Evolutionary conservation across 2,113 vertebrate species (phyloP), one percentile per base, ranked within the genome.

Genomic region (Xiphorhynchus elegans): DNA sequence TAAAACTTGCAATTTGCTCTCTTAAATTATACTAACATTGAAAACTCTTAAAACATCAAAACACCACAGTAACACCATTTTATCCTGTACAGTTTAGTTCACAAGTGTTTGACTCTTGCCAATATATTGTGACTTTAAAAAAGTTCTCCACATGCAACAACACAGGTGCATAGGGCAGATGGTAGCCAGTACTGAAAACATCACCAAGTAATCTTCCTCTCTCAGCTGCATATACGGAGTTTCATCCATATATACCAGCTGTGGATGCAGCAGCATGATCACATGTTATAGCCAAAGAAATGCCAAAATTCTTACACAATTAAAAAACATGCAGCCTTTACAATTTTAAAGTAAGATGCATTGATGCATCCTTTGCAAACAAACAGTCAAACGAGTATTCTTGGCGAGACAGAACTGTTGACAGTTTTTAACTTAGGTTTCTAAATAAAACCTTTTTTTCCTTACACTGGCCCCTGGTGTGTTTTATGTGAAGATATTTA

Each of bases 401-500:
- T 40, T 53, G 60, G 64, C 8, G 25, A 78, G 49, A 58, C 37
- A 58, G 49, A 90, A 76, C 31, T 46, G 63, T 13, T 79, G 73
- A 87, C 49, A 82, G 58, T 76, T 92, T 84, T 88, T 35, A 90
- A 75, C 73, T 60, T 73, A 37, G 9, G 10, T 94, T 40, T 92
- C 68, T 56, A 66, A 50, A 90, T 69, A 86, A 92, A 90, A 75
- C 44, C 69, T 92, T 93, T 90, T 69, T 89, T 75, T 90, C 95
- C 80, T 81, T 55, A 68, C n/a, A 15, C 88, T 72, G 88, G 93
- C 95, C 92, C 80, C 93, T 92, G 67, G 88, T 6, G 3, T 62
- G 73, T 89, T 95, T 94, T 73, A 90, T 79, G 89, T 49, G 77
- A 95, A 66, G 80, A 93, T 94, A 89, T 94, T 93, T 96, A 95